Evolutionary conservation across 2,797 vertebrate species (phyloP).

Genomic region (Mastacembelus armatus): DNA sequence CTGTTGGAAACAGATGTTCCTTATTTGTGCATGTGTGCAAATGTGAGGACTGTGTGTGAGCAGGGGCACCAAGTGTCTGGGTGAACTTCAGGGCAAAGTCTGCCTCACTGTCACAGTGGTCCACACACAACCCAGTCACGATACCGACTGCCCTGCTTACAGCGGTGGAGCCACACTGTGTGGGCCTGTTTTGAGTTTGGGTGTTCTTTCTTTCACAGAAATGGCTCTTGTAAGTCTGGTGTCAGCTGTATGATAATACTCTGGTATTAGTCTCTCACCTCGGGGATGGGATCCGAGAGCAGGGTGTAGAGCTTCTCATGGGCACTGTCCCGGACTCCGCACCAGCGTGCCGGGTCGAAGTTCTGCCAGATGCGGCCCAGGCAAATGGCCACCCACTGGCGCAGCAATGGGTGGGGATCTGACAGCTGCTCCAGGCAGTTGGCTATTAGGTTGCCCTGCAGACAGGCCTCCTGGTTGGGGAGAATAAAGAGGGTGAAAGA

Average conservation of each 20-base stretch:
- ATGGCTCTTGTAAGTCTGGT: not conserved
- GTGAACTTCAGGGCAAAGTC: conserved; percentile 56
- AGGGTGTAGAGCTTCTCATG: conserved; percentile 98
- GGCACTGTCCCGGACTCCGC: conserved; percentile 95
- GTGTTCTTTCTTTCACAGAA: conserved; percentile 1
- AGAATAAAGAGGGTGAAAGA: not conserved
- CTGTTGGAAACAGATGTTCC: conserved; percentile 61
- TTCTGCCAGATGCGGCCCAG: conserved; percentile 98
- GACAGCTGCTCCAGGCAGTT: conserved; percentile 98
- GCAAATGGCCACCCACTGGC: conserved; percentile 99
- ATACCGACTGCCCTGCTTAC: not conserved
- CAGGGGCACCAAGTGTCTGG: conserved; percentile 29
- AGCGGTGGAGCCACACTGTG: not conserved
- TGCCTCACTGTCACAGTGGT: conserved; percentile 39
- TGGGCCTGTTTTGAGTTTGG: not conserved
- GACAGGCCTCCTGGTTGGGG: conserved; percentile 92
- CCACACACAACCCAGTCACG: conserved; percentile 20
- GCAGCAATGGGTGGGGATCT: conserved; percentile 94
- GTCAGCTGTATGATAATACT: not conserved
- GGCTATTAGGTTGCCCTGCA: conserved; percentile 96
- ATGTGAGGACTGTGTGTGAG: not conserved
- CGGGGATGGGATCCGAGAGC: conserved; percentile 94
- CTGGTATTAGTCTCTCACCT: conserved; percentile 82
- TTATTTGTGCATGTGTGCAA: not conserved
- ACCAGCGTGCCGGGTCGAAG: conserved; percentile 97